Evolutionary conservation across 92 coral and sea anemone genomes (phyloP).

Genomic region (Virgularia gustaviana): DNA sequence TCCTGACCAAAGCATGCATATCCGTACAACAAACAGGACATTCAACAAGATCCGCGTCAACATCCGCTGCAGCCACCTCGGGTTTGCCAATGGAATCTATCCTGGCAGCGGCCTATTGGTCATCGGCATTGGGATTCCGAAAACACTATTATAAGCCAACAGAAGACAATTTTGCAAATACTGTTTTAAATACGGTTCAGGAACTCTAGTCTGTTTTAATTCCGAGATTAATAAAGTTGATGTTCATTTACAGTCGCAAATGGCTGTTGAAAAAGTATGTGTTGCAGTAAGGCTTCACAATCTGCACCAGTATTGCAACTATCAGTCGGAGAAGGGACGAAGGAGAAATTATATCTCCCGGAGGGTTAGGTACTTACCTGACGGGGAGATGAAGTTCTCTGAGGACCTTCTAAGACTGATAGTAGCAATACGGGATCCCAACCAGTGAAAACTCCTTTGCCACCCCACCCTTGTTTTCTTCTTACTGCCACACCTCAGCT

Average conservation of each 20-base stretch:
- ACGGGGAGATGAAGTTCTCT: neutral
- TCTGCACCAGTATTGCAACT: conserved; percentile 4
- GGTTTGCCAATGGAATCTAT: conserved; percentile 44
- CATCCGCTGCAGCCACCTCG: conserved; percentile 43
- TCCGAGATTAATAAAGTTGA: neutral
- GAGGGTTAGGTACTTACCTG: no score
- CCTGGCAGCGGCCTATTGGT: no score
- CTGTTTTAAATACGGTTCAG: neutral
- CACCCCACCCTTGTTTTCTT: neutral
- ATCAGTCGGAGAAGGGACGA: neutral
- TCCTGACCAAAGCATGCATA: conserved; percentile 35
- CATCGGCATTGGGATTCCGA: neutral
- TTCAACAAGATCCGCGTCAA: conserved; percentile 56
- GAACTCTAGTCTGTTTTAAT: no score
- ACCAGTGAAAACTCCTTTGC: neutral
- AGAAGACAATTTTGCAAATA: neutral
- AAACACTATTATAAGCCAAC: neutral
- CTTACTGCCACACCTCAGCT: neutral
- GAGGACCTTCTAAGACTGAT: neutral
- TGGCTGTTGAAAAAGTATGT: neutral
- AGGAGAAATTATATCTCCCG: neutral
- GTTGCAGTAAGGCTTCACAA: conserved; percentile 4
- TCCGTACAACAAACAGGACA: conserved; percentile 34
- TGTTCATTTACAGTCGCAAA: neutral
- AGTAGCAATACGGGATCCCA: no score